Percentiles rank a stretch among this genome's conserved stretches.
These are phyloP conservation scores for Microhierax caerulescens DNA, from an alignment of 2,797 vertebrate species.

Conservation along the genomic window DNA sequence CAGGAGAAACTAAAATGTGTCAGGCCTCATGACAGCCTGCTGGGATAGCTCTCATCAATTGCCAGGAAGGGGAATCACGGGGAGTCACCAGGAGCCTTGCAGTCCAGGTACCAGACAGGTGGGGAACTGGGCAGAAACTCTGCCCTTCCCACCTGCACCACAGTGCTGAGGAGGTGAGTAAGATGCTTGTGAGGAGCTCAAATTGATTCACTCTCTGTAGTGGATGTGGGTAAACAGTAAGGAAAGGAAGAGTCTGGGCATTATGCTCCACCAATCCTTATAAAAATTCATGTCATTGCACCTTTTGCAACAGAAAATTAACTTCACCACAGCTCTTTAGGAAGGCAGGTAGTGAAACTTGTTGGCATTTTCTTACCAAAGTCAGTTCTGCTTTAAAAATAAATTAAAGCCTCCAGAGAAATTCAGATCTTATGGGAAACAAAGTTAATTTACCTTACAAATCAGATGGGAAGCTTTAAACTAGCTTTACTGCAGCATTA, in stretches of 20 bases:
- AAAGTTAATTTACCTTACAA: neutral
- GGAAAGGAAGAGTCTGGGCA: accelerated
- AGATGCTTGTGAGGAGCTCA: neutral
- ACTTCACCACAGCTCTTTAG: neutral
- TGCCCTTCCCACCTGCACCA: neutral
- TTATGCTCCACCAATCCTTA: neutral
- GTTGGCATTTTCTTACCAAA: neutral
- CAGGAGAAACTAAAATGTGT: neutral
- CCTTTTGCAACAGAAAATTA: neutral
- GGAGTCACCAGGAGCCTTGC: neutral
- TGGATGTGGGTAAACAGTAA: neutral
- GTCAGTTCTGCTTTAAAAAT: neutral
- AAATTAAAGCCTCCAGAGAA: neutral
- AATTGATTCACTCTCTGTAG: neutral
- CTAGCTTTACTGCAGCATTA: neutral
- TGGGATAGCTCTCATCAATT: neutral
- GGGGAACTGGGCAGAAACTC: neutral
- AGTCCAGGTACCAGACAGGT: neutral
- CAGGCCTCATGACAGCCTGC: neutral
- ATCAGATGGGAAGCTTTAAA: neutral
- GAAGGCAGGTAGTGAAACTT: neutral
- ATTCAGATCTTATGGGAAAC: neutral
- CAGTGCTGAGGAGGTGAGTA: neutral
- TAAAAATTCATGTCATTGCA: neutral
- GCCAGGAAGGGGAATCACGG: neutral